Conservation (phyloP, 1,140 invertebrate genomes). For the Apis mellifera region DNA sequence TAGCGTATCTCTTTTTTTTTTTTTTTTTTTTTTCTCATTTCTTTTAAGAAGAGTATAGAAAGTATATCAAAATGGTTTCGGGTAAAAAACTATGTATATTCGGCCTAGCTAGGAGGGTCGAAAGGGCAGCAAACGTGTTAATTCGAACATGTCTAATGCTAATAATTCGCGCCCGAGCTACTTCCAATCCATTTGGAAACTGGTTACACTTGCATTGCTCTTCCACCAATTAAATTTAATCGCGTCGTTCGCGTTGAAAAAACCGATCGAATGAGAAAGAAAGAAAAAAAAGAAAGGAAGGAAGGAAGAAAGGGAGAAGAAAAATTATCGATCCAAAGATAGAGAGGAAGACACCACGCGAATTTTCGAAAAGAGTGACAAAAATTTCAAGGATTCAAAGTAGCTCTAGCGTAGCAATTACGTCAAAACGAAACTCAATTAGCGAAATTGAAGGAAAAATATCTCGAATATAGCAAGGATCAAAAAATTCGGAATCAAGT, state of each 20-base stretch:
- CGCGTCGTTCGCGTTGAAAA: no score
- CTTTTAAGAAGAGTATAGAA: conserved; percentile 62
- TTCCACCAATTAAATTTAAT: background rate
- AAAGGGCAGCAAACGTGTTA: conserved; percentile 73
- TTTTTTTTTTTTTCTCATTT: conserved; percentile 58
- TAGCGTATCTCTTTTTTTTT: conserved; percentile 53
- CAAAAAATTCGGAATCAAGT: conserved; percentile 71
- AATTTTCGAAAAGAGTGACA: background rate
- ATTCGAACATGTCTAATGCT: conserved; percentile 73
- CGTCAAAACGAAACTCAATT: conserved; percentile 64
- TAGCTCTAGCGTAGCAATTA: conserved; percentile 62
- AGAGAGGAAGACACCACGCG: background rate
- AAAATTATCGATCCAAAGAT: background rate
- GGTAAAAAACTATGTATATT: conserved; percentile 67
- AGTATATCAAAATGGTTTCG: conserved; percentile 66
- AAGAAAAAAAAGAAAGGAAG: background rate
- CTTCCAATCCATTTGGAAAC: conserved; percentile 46
- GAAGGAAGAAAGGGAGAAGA: background rate
- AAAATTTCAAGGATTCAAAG: conserved; percentile 33
- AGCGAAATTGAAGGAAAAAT: conserved; percentile 66
- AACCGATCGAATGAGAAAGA: background rate
- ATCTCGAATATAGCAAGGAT: conserved; percentile 66
- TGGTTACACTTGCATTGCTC: no score
- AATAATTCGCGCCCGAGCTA: conserved; percentile 65
- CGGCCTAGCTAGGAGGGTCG: conserved; percentile 70